phyloP scores from a whole-genome alignment of 2,113 vertebrate species.

The Pedionomus torquatus region DNA sequence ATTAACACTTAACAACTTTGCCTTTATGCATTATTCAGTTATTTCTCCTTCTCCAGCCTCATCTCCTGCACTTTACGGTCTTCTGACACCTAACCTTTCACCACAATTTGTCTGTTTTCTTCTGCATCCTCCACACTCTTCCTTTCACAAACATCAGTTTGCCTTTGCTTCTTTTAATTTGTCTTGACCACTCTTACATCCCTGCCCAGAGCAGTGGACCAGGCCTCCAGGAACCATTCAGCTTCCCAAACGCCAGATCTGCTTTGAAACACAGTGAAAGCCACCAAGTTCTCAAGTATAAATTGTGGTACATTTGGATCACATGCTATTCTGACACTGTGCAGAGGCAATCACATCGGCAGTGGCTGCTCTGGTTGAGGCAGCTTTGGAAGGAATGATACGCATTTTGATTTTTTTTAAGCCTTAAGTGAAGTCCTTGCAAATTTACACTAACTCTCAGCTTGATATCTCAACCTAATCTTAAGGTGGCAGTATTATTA shows the following conservation, averaged over 20 bases:
- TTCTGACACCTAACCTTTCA: neutral
- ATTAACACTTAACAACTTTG: neutral
- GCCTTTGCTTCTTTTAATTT: rapidly evolving
- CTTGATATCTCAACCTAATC: neutral
- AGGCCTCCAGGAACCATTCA: neutral
- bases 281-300: rapidly evolving
- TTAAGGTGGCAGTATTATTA: neutral
- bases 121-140: neutral
- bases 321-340: rapidly evolving
- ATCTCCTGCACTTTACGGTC: neutral
- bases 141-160: neutral
- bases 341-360: neutral
- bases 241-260: neutral
- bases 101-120: neutral
- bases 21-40: neutral
- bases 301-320: rapidly evolving
- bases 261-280: neutral
- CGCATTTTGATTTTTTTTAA: neutral
- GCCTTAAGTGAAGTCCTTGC: neutral
- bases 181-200: rapidly evolving
- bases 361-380: neutral
- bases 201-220: neutral
- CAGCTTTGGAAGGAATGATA: neutral
- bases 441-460: neutral
- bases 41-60: neutral